A percentile compares a stretch with the other conserved stretches of the same genome.
Conservation (phyloP, 2,113 vertebrate genomes). For the Pangasianodon hypophthalmus region DNA sequence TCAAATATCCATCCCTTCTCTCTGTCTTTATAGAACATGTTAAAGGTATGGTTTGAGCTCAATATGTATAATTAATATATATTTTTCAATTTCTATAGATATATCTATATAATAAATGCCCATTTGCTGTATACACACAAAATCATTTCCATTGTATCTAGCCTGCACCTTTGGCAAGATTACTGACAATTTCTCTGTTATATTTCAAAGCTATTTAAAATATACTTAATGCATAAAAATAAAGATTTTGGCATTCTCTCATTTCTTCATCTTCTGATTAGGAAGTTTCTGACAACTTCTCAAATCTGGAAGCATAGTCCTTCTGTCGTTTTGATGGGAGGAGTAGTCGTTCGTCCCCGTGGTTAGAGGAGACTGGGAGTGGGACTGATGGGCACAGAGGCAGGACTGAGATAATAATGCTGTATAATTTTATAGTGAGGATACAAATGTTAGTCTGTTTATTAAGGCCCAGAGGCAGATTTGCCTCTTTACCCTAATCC, state of each 20-base stretch:
- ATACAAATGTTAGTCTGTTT: conserved; percentile 24
- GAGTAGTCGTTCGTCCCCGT: conserved; percentile 46
- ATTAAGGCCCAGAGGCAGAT: conserved; percentile 10
- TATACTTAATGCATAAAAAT: conserved; percentile 99
- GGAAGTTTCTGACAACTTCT: conserved; percentile 65
- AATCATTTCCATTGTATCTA: conserved; percentile 79
- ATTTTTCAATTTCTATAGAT: conserved; percentile 63
- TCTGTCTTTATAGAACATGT: conserved; percentile 72
- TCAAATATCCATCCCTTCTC: conserved; percentile 73
- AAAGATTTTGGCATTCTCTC: conserved; percentile 98
- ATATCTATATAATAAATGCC: conserved; percentile 71
- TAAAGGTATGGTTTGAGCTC: conserved; percentile 68
- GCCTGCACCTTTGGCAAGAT: conserved; percentile 97
- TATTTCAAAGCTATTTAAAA: conserved; percentile 99
- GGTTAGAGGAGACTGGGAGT: conserved; percentile 59
- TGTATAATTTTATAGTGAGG: not conserved
- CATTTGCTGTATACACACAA: conserved; percentile 74
- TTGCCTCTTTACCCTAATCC: conserved; percentile 1
- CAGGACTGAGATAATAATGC: conserved; percentile 23
- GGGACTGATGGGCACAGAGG: conserved; percentile 31
- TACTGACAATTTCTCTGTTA: conserved; percentile 96
- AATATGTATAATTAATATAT: conserved; percentile 71
- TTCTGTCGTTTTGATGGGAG: conserved; percentile 58
- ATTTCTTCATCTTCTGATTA: conserved; percentile 63
- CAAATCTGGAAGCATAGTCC: conserved; percentile 78